A percentile compares a stretch with the other conserved stretches of the same genome.
Evolutionary conservation across 1,140 invertebrate genomes (phyloP).

Genomic region (Andrena cerasifolii): DNA sequence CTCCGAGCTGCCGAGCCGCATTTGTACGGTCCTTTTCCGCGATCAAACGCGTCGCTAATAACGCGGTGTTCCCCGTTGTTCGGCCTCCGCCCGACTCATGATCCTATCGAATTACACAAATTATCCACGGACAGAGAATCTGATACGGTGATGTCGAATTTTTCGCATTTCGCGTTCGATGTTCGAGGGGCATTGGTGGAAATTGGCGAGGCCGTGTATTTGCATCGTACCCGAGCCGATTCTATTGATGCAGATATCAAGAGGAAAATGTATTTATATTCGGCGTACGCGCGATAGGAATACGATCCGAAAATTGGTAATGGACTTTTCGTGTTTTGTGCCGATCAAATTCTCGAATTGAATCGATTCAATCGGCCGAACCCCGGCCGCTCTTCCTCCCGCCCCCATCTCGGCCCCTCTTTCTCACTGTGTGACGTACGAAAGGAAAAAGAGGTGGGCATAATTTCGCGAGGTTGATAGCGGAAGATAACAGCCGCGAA

Average conservation of each 20-base stretch:
- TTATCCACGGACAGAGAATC: conserved; percentile 18
- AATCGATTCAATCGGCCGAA: conserved; percentile 38
- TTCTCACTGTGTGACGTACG: conserved; percentile 8
- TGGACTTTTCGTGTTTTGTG: conserved; percentile 72
- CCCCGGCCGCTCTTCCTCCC: not conserved
- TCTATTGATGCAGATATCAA: conserved; percentile 64
- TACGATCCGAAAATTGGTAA: conserved; percentile 71
- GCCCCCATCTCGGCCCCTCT: not conserved
- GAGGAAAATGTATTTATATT: conserved; percentile 66
- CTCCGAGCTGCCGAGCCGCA: too few relatives aligned
- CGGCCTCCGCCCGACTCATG: not conserved
- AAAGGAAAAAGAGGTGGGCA: not conserved
- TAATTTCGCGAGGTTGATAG: conserved; percentile 1
- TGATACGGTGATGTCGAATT: conserved; percentile 26
- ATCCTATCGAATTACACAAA: conserved; percentile 34
- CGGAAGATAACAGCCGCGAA: not conserved
- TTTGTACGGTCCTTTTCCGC: too few relatives aligned
- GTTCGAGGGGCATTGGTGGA: not conserved
- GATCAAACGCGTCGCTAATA: conserved; percentile 10
- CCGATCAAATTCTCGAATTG: conserved; percentile 55
- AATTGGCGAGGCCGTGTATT: not conserved
- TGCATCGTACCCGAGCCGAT: conserved; percentile 15
- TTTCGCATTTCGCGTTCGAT: conserved; percentile 25
- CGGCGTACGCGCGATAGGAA: conserved; percentile 50
- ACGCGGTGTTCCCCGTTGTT: not conserved